A percentile compares a stretch with the other conserved stretches of the same genome.
phyloP scores from a whole-genome alignment of 2,888 invertebrate genomes.

The Tholera decimalis region DNA sequence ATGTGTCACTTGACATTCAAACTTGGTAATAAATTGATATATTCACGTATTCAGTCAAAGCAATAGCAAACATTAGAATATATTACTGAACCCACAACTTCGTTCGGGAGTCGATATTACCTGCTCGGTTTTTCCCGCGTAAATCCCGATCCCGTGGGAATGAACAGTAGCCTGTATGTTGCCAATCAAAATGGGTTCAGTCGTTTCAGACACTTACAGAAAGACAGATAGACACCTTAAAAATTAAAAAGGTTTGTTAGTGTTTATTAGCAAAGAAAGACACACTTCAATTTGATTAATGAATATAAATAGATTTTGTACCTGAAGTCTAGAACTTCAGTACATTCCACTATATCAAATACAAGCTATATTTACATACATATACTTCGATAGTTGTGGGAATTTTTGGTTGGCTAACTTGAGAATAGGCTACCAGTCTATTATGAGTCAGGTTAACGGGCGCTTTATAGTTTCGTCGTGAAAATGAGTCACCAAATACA shows the following conservation, averaged over 20 bases:
- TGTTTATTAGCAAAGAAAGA: too few species aligned
- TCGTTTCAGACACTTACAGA: too few species aligned
- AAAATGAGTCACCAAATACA: slow-evolving; percentile 74
- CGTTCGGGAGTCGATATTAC: too few species aligned
- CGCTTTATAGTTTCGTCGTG: slow-evolving; percentile 62
- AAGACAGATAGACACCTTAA: too few species aligned
- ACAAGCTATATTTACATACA: neutral
- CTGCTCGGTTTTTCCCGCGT: too few species aligned
- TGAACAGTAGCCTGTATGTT: too few species aligned
- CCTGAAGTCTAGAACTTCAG: slow-evolving; percentile 18
- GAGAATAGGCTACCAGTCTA: slow-evolving; percentile 38
- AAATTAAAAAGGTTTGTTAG: too few species aligned
- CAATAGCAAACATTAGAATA: slow-evolving; percentile 35
- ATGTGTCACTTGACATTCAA: slow-evolving; percentile 37
- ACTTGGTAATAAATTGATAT: slow-evolving; percentile 52
- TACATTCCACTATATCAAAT: slow-evolving; percentile 25
- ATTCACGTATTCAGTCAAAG: slow-evolving; percentile 29
- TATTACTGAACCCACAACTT: too few species aligned
- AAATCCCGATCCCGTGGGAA: too few species aligned
- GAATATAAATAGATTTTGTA: too few species aligned
- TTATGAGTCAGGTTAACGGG: slow-evolving; percentile 62
- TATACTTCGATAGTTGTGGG: slow-evolving; percentile 13
- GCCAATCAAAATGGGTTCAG: too few species aligned
- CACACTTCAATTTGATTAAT: too few species aligned
- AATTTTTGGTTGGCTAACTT: slow-evolving; percentile 28